phyloP scores from a whole-genome alignment of 2,797 vertebrate genomes.

The Triplophysa bombifrons region DNA sequence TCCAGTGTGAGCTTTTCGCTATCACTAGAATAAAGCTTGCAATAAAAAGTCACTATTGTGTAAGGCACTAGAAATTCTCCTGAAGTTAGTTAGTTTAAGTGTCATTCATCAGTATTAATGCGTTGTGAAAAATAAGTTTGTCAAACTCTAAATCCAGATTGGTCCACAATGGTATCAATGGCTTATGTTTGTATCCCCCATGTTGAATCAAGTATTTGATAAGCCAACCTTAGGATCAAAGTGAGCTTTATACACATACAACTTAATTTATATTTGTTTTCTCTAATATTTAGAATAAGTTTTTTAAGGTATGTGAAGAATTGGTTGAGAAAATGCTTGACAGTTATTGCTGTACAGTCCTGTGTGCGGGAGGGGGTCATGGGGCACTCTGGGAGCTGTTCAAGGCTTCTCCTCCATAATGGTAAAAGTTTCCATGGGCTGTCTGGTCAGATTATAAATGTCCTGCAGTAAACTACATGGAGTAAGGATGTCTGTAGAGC shows the following conservation, averaged over 20 bases:
- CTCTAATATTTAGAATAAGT: no score
- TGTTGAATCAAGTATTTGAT: not conserved
- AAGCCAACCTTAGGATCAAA: not conserved
- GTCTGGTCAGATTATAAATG: constrained; percentile 88
- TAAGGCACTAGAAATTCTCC: not conserved
- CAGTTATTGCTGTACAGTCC: constrained; percentile 8
- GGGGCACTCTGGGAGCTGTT: constrained; percentile 24
- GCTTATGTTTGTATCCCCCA: not conserved
- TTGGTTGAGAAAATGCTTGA: no score
- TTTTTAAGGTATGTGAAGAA: no score
- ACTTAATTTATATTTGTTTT: not conserved
- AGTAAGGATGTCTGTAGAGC: constrained; percentile 93
- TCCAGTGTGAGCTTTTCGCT: not conserved
- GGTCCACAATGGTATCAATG: no score
- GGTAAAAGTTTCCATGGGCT: constrained; percentile 80
- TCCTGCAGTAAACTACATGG: constrained; percentile 88
- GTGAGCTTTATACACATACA: not conserved
- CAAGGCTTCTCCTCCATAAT: constrained; percentile 77
- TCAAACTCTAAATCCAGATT: not conserved
- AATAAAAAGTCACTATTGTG: not conserved
- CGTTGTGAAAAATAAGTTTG: not conserved
- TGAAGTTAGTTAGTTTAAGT: not conserved
- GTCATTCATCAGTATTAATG: not conserved
- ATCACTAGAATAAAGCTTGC: not conserved
- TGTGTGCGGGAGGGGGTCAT: constrained; percentile 29